Conservation (phyloP, 2,113 vertebrate genomes). For the Opisthocomus hoazin region DNA sequence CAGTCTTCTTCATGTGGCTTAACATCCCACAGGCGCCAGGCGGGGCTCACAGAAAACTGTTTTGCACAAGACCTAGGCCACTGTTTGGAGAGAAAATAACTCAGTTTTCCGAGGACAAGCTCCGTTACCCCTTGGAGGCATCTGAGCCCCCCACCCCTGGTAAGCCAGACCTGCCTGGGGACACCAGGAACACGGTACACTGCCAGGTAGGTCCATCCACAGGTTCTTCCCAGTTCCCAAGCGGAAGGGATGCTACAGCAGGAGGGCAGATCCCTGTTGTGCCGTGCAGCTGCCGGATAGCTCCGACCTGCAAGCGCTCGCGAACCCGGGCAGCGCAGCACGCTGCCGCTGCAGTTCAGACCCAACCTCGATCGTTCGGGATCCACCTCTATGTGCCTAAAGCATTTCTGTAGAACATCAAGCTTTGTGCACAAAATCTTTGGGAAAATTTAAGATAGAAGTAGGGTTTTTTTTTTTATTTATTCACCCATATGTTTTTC, state of each 20-base stretch:
- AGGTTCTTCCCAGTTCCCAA: not conserved
- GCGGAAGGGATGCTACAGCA: accelerated
- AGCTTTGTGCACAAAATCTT: not conserved
- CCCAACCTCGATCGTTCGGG: not conserved
- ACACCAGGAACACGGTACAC: accelerated
- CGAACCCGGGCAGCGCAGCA: not conserved
- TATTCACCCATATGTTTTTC: not conserved
- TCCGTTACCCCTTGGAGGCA: not conserved
- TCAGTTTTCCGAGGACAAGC: accelerated
- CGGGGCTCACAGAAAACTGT: not conserved
- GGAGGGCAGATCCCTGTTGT: not conserved
- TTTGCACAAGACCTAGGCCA: not conserved
- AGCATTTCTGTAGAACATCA: not conserved
- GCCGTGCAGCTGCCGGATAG: too few relatives aligned
- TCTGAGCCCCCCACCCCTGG: too few relatives aligned
- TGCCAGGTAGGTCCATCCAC: not conserved
- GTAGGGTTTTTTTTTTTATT: not conserved
- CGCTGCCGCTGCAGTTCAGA: not conserved
- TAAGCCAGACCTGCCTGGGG: not conserved
- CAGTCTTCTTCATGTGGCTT: not conserved
- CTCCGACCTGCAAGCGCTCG: accelerated
- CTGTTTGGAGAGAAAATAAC: not conserved
- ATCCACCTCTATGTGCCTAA: not conserved
- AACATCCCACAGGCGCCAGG: accelerated
- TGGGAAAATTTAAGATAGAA: not conserved